phyloP scores from a whole-genome alignment of 1,140 invertebrate genomes.

The Thaumatotibia leucotreta region DNA sequence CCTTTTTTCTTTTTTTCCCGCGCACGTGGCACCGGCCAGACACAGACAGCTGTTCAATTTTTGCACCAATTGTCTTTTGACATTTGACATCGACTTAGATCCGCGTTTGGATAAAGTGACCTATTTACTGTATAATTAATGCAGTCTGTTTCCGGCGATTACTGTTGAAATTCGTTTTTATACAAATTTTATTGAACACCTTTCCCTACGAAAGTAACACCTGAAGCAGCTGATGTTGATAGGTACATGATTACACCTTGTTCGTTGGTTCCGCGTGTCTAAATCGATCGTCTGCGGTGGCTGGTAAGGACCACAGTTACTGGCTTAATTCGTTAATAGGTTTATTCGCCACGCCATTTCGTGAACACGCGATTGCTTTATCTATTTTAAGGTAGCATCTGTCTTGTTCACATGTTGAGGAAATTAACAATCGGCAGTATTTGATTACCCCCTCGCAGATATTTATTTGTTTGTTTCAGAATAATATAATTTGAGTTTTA shows the following conservation, averaged over 20 bases:
- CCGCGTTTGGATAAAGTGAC: conserved; percentile 54
- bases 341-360: not conserved
- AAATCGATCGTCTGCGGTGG: conserved; percentile 23
- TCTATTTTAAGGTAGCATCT: not conserved
- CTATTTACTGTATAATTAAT: conserved; percentile 66
- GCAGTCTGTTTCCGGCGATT: conserved; percentile 65
- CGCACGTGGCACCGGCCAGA: conserved; percentile 61
- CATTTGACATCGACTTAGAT: conserved; percentile 57
- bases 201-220: conserved; percentile 55
- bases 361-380: not conserved
- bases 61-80: conserved; percentile 45
- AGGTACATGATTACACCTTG: conserved; percentile 58
- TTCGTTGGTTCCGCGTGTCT: conserved; percentile 54
- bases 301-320: not conserved
- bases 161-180: conserved; percentile 50
- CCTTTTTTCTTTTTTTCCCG: conserved; percentile 59
- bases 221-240: conserved; percentile 51
- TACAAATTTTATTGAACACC: conserved; percentile 53
- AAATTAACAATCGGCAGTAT: not conserved
- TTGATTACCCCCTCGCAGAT: not conserved
- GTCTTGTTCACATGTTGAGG: not conserved
- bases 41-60: conserved; percentile 62
- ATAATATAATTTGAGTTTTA: no score
- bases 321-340: not conserved
- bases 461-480: not conserved